These are phyloP conservation scores for Drosophila mercatorum DNA, from an alignment of 2,888 invertebrate species.

Conservation along the genomic window DNA sequence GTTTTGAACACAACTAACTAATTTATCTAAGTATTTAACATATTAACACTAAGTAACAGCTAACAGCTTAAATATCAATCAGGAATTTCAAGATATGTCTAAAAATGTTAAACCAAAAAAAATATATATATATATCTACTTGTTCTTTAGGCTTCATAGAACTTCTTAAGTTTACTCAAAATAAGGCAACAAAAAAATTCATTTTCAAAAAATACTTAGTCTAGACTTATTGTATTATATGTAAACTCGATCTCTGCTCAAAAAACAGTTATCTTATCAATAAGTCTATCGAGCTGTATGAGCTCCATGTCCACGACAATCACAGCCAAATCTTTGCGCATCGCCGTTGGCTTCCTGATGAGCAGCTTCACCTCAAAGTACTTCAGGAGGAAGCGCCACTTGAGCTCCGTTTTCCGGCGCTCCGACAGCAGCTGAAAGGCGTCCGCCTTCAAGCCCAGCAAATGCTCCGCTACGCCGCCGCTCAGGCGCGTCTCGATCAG, in stretches of 20 bases:
- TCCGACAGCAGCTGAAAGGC: constrained; percentile 86
- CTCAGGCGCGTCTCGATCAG: constrained; percentile 86
- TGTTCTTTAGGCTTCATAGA: not conserved
- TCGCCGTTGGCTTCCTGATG: constrained; percentile 70
- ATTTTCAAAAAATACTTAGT: not conserved
- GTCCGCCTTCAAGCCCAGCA: constrained; percentile 86
- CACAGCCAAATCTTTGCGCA: constrained; percentile 65
- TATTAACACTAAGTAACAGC: too few relatives aligned
- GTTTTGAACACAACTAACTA: too few relatives aligned
- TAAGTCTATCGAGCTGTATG: constrained; percentile 65
- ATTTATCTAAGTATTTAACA: too few relatives aligned
- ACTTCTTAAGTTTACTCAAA: constrained; percentile 1
- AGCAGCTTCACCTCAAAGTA: constrained; percentile 86
- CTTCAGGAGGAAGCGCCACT: constrained; percentile 88
- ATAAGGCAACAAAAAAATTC: not conserved
- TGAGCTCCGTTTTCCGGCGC: constrained; percentile 86
- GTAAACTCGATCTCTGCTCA: constrained; percentile 31
- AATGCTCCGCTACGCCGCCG: constrained; percentile 87
- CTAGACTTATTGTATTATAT: not conserved
- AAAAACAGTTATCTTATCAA: constrained; percentile 76
- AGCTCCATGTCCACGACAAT: constrained; percentile 76
- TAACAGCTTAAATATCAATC: not conserved
- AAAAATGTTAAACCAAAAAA: too few relatives aligned
- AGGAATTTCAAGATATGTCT: not conserved
- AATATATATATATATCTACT: not conserved